phyloP scores from a whole-genome alignment of 2,888 invertebrate species.

The Callosobruchus maculatus region DNA sequence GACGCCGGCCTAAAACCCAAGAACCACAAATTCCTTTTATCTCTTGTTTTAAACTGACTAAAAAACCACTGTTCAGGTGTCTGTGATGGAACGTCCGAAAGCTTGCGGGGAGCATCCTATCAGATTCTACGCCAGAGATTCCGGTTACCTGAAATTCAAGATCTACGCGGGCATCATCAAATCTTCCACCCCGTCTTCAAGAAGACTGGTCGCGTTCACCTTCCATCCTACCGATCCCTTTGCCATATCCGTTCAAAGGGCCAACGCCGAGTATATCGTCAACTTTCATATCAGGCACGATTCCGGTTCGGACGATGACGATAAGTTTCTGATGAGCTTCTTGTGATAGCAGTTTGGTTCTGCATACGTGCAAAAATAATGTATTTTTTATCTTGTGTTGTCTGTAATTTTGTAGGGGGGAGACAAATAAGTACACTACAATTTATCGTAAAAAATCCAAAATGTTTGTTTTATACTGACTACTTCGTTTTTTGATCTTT shows the following conservation, averaged over 20 bases:
- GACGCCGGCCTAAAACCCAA: too few species aligned
- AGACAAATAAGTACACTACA: too few species aligned
- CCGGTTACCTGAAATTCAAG: slow-evolving; percentile 68
- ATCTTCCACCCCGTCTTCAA: slow-evolving; percentile 63
- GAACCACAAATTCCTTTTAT: too few species aligned
- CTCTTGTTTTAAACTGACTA: too few species aligned
- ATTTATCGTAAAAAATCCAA: too few species aligned
- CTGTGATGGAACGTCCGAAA: slow-evolving; percentile 92
- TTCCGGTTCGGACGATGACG: slow-evolving; percentile 20
- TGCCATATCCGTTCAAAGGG: slow-evolving; percentile 90
- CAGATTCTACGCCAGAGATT: slow-evolving; percentile 84
- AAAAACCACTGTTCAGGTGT: slow-evolving; percentile 49
- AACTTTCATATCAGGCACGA: slow-evolving; percentile 82
- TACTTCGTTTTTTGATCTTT: too few species aligned
- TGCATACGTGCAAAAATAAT: too few species aligned
- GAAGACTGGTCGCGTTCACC: slow-evolving; percentile 88
- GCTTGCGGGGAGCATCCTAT: slow-evolving; percentile 91
- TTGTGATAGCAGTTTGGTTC: slow-evolving; percentile 13
- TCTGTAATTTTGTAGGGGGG: too few species aligned
- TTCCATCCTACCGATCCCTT: slow-evolving; percentile 97
- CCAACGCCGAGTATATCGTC: slow-evolving; percentile 88
- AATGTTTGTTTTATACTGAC: too few species aligned
- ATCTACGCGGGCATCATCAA: slow-evolving; percentile 68
- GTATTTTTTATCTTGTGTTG: too few species aligned
- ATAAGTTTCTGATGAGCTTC: slow-evolving; percentile 27